A percentile compares a stretch with the other conserved stretches of the same genome.
These are phyloP conservation scores for Rutilus rutilus DNA, from an alignment of 2,113 vertebrate genomes.

Conservation along the genomic window DNA sequence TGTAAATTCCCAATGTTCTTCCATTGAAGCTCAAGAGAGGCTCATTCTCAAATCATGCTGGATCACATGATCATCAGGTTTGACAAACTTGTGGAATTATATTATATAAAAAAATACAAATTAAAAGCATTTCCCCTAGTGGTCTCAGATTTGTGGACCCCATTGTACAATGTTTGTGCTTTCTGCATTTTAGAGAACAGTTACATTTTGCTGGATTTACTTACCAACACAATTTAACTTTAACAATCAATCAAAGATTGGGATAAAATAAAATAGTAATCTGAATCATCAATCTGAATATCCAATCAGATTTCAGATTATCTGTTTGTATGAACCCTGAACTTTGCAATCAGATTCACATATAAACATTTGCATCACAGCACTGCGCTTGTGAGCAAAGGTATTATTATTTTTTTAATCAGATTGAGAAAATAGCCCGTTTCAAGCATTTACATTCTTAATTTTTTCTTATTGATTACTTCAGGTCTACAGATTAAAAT, in stretches of 20 bases:
- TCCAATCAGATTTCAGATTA: not conserved
- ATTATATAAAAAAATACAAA: not conserved
- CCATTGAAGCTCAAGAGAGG: not conserved
- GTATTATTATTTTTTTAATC: not conserved
- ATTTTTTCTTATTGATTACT: not conserved
- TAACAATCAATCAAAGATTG: not conserved
- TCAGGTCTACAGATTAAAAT: not conserved
- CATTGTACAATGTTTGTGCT: not conserved
- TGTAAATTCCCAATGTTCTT: not conserved
- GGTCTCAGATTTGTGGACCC: not conserved
- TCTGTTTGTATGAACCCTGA: too few relatives aligned
- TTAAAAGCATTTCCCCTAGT: not conserved
- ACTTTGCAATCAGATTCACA: too few relatives aligned
- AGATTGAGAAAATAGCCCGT: not conserved
- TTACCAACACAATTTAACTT: not conserved
- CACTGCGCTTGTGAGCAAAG: not conserved
- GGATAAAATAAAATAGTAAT: not conserved
- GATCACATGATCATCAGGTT: not conserved
- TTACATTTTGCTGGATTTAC: not conserved
- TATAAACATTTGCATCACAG: not conserved
- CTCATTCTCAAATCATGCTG: not conserved
- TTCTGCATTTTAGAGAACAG: not conserved
- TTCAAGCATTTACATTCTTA: conserved; percentile 10
- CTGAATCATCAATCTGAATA: not conserved
- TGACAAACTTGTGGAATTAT: not conserved